Evolutionary conservation across 1,140 invertebrate species (phyloP), one percentile per base, ranked within the genome.

Genomic region (Trachymyrmex cornetzi): DNA sequence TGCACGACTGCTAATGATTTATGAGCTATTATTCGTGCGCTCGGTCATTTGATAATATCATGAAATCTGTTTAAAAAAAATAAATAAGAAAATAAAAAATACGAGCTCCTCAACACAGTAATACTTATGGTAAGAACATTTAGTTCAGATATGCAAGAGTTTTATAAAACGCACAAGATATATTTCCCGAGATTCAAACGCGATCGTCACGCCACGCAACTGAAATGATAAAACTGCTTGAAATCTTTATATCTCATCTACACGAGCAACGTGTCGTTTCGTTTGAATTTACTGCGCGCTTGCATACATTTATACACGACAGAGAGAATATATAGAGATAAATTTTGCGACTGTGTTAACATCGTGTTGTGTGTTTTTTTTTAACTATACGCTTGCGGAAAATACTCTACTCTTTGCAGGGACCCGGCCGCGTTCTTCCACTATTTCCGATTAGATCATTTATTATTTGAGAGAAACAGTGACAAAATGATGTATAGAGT

Each of bases 391-490:
- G 22, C 24, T 19, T 27, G 24, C 19, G 55, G 38, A 82, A 44
- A 82, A 82, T 72, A 19, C 7, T 27, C 19, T 44, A n/a, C 7
- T 48, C 44, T 38, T 30, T 34, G 53, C 53, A 9, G 53, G 22
- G n/a, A 7, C 3, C 3, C 50, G 34, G 7, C 48, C 30, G 19
- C 63, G 16, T 19, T 69, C 77, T 34, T 67, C 19, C 48, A 30
- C 61, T 34, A 34, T 55, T 75, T 74, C n/a, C 69, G 80, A 84
- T 84, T 84, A 84, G 80, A 75, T 74, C 80, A 84, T 84, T 84
- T 84, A 84, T 84, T 84, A 84, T 84, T 75, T 75, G 55, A 34
- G 80, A 44, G 69, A 61, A 75, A 74, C 30, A 55, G 24, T 27
- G 19, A 57, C 19, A 80, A 61, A 84, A 66, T 82, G 88, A 88